phyloP scores from a whole-genome alignment of 1,140 invertebrate species.

The Drosophila seguyi region DNA sequence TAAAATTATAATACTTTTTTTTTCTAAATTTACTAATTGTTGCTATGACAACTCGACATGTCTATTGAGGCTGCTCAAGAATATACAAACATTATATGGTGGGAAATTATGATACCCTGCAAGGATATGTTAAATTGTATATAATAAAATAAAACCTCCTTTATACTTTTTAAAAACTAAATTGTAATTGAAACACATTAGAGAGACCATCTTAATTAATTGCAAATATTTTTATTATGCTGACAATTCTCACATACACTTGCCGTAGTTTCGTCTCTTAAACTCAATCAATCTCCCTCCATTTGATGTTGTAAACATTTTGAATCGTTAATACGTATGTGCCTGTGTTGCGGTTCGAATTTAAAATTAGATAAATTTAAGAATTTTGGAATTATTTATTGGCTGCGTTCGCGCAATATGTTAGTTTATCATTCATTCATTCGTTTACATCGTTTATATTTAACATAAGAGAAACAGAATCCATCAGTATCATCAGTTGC shows the following conservation, averaged over 20 bases:
- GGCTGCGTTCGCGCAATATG: constrained; percentile 54
- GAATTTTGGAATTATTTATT: constrained; percentile 78
- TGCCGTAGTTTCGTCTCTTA: constrained; percentile 41
- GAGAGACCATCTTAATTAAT: constrained; percentile 5
- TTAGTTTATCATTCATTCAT: constrained; percentile 54
- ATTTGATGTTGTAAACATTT: constrained; percentile 43
- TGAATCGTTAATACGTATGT: constrained; percentile 42
- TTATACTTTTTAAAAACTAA: no score
- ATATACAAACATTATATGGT: no score
- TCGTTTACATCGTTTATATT: constrained; percentile 42
- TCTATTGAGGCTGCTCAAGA: no score
- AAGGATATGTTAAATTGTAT: no score
- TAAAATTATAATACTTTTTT: no score
- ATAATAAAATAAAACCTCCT: no score
- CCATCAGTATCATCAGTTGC: constrained; percentile 46
- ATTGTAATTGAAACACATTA: background rate
- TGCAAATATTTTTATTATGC: constrained; percentile 47
- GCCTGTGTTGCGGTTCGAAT: constrained; percentile 45
- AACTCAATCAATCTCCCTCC: constrained; percentile 40
- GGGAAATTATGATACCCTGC: no score
- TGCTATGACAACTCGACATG: no score
- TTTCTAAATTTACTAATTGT: no score
- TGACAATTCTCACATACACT: constrained; percentile 50
- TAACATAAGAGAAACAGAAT: constrained; percentile 53
- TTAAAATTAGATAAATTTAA: constrained; percentile 73